phyloP scores from a whole-genome alignment of 2,113 vertebrate species.

The human (Homo sapiens) region GRCh38 chr4:106979501-106980000 shows the following conservation, averaged over 20 bases:
- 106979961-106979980: not conserved
- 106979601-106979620: slow-evolving; percentile 47
- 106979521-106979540: slow-evolving; percentile 60
- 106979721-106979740: not conserved
- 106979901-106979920: not conserved
- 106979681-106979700: not conserved
- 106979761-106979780: not conserved
- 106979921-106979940: not conserved
- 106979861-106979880: not conserved
- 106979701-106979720: not conserved
- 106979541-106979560: slow-evolving; percentile 53
- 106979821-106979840: not conserved
- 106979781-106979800: not conserved
- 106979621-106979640: slow-evolving; percentile 21
- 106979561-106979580: slow-evolving; percentile 38
- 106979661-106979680: slow-evolving; percentile 1
- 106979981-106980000: not conserved
- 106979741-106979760: not conserved
- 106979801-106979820: not conserved
- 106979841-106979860: not conserved
- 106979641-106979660: not conserved
- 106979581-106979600: slow-evolving; percentile 46
- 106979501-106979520: not conserved
- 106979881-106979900: not conserved
- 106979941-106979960: not conserved